A percentile compares a stretch with the other conserved stretches of the same genome.
Conservation (phyloP, 2,888 invertebrate species). For the Drepana falcataria region DNA sequence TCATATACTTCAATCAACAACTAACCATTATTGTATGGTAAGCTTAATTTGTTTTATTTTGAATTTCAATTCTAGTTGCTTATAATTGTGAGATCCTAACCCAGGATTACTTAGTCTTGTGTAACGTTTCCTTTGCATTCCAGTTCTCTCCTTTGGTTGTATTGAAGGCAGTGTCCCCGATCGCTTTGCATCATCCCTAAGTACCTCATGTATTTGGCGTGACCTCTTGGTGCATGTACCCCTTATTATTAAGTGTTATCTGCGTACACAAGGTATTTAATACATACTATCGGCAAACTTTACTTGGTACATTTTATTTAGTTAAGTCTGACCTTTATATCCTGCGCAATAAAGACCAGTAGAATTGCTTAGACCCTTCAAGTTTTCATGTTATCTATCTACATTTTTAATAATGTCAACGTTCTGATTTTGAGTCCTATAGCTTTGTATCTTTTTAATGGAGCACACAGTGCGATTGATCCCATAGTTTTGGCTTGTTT, state of each 20-base stretch:
- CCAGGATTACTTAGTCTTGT: slow-evolving; percentile 51
- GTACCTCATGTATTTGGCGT: slow-evolving; percentile 71
- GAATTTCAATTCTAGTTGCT: slow-evolving; percentile 45
- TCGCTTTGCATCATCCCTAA: slow-evolving; percentile 75
- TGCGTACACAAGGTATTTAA: slow-evolving; percentile 38
- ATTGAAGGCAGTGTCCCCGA: slow-evolving; percentile 79
- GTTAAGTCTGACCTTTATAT: slow-evolving; percentile 34
- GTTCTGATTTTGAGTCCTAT: slow-evolving; percentile 31
- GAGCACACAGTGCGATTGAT: slow-evolving; percentile 45
- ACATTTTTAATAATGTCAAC: slow-evolving; percentile 13
- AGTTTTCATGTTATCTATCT: slow-evolving; percentile 31
- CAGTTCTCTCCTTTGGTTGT: slow-evolving; percentile 71
- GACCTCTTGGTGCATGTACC: slow-evolving; percentile 78
- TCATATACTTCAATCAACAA: slow-evolving; percentile 47
- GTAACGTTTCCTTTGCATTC: slow-evolving; percentile 59
- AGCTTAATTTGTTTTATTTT: slow-evolving; percentile 50
- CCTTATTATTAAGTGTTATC: slow-evolving; percentile 55
- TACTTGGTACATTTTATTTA: slow-evolving; percentile 28
- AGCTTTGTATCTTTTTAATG: slow-evolving; percentile 61
- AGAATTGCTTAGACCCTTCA: slow-evolving; percentile 64
- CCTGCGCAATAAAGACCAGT: slow-evolving; percentile 50
- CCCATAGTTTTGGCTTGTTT: slow-evolving; percentile 65
- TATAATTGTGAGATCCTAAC: slow-evolving; percentile 45
- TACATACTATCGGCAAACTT: slow-evolving; percentile 32
- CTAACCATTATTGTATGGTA: slow-evolving; percentile 46